Evolutionary conservation across 64 coral and sea anemone species (phyloP).

Genomic region (Hydrozoanthus tunicans): DNA sequence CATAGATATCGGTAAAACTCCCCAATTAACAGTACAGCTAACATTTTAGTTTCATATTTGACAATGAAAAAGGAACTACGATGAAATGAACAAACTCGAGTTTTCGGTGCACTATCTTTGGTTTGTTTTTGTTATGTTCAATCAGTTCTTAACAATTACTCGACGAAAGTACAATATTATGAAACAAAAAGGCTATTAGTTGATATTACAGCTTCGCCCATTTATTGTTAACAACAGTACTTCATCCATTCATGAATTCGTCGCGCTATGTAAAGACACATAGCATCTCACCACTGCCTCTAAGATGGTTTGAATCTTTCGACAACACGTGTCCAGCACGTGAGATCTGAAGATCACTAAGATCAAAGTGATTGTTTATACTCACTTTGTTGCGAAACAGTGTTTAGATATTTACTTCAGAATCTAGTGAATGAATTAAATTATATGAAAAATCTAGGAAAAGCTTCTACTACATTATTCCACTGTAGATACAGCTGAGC

Average conservation of each 20-base stretch:
- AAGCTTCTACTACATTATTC: too few relatives aligned
- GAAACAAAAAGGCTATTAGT: constrained; percentile 46
- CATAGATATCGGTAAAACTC: neutral
- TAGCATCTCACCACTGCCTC: neutral
- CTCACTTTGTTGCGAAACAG: too few relatives aligned
- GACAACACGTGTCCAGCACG: neutral
- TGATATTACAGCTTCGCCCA: neutral
- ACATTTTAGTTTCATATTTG: neutral
- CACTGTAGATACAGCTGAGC: too few relatives aligned
- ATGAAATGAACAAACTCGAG: constrained; percentile 2
- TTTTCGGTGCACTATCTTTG: constrained; percentile 11
- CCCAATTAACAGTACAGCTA: too few relatives aligned
- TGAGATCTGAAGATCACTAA: neutral
- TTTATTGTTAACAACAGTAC: constrained; percentile 11
- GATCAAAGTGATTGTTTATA: too few relatives aligned
- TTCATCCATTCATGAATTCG: constrained; percentile 59
- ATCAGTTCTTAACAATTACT: constrained; percentile 16
- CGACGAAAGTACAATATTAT: constrained; percentile 44
- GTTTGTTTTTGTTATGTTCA: neutral
- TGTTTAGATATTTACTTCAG: too few relatives aligned
- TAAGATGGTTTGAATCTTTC: neutral
- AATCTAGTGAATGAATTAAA: too few relatives aligned
- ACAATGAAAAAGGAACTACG: neutral
- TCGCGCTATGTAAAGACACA: constrained; percentile 59
- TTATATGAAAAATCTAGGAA: too few relatives aligned